phyloP scores from a whole-genome alignment of 1,140 invertebrate species.

The Oryzaephilus surinamensis region DNA sequence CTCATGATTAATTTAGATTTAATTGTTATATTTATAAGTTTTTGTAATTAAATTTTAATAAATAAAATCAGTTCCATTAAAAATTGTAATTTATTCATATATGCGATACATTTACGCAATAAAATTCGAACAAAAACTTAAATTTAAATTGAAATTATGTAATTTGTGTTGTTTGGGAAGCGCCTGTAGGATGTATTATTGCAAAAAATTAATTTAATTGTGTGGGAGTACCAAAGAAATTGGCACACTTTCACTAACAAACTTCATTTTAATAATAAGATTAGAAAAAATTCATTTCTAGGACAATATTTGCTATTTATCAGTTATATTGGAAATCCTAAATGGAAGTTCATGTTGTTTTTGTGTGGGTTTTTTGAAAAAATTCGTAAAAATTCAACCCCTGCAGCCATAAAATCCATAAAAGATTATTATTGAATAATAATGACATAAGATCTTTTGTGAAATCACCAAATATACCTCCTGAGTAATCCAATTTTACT shows the following conservation, averaged over 20 bases:
- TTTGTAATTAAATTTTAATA: too few species aligned
- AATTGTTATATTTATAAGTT: background rate
- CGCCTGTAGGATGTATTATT: too few species aligned
- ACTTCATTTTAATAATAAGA: too few species aligned
- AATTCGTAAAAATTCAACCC: background rate
- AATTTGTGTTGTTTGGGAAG: too few species aligned
- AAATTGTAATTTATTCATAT: background rate
- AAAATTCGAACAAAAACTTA: too few species aligned
- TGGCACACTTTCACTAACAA: too few species aligned
- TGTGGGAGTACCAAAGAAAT: too few species aligned
- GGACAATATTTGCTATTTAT: background rate
- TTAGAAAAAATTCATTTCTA: too few species aligned
- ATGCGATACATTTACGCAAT: too few species aligned
- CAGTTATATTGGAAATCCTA: background rate
- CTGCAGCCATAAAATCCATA: background rate
- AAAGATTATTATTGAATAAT: too few species aligned
- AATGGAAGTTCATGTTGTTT: background rate
- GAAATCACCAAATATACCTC: constrained; percentile 3
- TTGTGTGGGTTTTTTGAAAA: background rate
- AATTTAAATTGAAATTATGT: too few species aligned
- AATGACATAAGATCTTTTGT: background rate
- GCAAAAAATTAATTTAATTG: too few species aligned
- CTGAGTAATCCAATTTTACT: constrained; percentile 5
- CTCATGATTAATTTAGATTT: background rate
- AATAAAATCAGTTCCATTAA: background rate